Base-by-base conservation (phyloP, 2,113 vertebrate genomes). In the Speoplatyrhinus poulsoni region DNA sequence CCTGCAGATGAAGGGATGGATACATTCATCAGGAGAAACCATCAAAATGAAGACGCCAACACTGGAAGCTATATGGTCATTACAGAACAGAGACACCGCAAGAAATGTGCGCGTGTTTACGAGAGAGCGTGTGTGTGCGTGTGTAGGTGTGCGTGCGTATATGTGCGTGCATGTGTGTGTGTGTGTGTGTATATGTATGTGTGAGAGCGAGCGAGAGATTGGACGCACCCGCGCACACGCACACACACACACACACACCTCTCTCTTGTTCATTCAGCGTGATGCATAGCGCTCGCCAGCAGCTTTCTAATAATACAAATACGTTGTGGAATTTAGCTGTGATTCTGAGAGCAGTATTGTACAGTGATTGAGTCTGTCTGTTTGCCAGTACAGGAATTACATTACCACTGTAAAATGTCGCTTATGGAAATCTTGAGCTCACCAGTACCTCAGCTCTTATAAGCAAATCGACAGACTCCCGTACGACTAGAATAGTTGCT, bases 11-110 rank as follows among this genome's bases (percentile, higher is more conserved):
- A 67, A 81, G 73, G 71, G 72, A 81, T 57, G 67, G 62, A 13
- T 59, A 63, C 48, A 70, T 78, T 82, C 84, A 86, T 88, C 81
- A 80, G 74, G 68, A 73, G 63, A 56, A 69, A 69, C 36, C 36
- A 16, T 12, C 70, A 60, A 69, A 69, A 82, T 79, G 80, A 83
- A 77, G 57, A 69, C 36, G 3, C 36, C 36, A 41, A 41, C 36
- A 41, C 36, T 41, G 36, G 4, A 41, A 41, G 36, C 36, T 41
- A 41, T 41, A 41, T 5, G 67, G 83, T 80, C 78, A 83, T 85
- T 79, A 82, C 47, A 9, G 67, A 6, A 41, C 1, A 65, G 54
- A 68, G 70, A 68, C 32, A 54, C 62, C 55, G 4, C n/a, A 68
- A 53, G 65, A 70, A 70, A 41, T 47, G 54, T n/a, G 54, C 16